Evolutionary conservation across 2,113 vertebrate genomes (phyloP), one percentile per base, ranked within the genome.

Genomic region (Lates calcarifer): DNA sequence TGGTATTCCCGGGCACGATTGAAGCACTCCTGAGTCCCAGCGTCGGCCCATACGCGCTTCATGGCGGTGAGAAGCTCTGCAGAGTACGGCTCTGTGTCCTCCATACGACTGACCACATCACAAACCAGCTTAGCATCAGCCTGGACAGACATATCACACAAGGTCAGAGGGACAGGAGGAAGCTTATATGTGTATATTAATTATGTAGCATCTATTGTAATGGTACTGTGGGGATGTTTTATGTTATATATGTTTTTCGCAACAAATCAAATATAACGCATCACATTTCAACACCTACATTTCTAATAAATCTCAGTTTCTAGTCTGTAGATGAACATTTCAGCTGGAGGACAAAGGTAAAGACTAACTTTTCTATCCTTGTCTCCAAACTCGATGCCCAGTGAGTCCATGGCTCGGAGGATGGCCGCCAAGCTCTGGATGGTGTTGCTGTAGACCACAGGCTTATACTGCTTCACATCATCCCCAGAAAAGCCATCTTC

Each of bases 401-500:
- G 82, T 72, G 97, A 98, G 75, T 99, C 98, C 98, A 99, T 98
- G 89, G 98, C 98, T 90, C 97, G 96, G 74, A 99, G 96, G 43
- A 99, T 98, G 81, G 98, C 96, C 49, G 97, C 97, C 94, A 99
- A 95, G 1, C 98, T 99, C 92, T 99, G 98, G 84, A 99, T 97
- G 81, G 98, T 99, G 97, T 99, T 99, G 96, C 98, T 99, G 94
- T 98, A 99, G 94, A 99, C 97, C 83, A 99, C 98, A 47, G 98
- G 97, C 95, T 99, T 99, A 94, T 99, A 99, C 95, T 99, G 98
- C 94, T 99, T 99, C 91, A 99, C 96, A 0, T 99, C 98, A 92
- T 99, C 98, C 84, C 98, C 98, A 67, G 97, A 99, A 95, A 99
- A 99, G 85, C 98, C 98, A 84, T 99, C 98, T 93, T 99, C 98